Percentiles rank a stretch among this genome's conserved stretches.
Evolutionary conservation across 2,888 invertebrate species (phyloP).

Genomic region (Ctenicera cuprea): DNA sequence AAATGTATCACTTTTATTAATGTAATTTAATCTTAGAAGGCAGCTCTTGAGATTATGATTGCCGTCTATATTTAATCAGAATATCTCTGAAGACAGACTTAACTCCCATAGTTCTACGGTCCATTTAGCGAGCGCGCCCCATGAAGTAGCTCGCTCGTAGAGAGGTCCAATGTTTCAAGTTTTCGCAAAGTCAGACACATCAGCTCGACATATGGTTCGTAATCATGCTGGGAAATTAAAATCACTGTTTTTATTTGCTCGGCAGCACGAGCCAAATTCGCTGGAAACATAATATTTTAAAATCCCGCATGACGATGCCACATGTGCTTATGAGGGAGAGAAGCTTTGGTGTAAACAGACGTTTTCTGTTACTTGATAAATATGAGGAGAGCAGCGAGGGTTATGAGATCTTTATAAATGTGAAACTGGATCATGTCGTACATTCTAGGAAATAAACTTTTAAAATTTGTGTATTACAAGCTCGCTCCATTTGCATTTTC

Average conservation of each 20-base stretch:
- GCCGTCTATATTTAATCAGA: constrained; percentile 55
- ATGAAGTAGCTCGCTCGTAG: constrained; percentile 38
- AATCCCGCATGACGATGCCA: constrained; percentile 61
- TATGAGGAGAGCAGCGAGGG: neutral
- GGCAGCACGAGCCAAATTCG: constrained; percentile 67
- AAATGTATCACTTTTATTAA: constrained; percentile 56
- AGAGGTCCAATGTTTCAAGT: constrained; percentile 39
- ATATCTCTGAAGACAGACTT: constrained; percentile 48
- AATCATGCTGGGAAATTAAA: constrained; percentile 59
- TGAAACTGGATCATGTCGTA: constrained; percentile 5
- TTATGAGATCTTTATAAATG: constrained; percentile 10
- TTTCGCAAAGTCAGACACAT: constrained; percentile 38
- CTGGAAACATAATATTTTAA: constrained; percentile 68
- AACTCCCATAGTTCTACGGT: constrained; percentile 51
- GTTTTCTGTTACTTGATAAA: constrained; percentile 49
- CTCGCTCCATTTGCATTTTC: no score
- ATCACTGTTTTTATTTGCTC: constrained; percentile 66
- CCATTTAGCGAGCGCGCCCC: constrained; percentile 53
- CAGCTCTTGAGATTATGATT: constrained; percentile 55
- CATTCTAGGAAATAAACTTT: neutral
- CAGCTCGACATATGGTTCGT: constrained; percentile 47
- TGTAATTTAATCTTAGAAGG: constrained; percentile 54
- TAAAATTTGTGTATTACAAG: neutral
- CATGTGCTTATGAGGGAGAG: constrained; percentile 53
- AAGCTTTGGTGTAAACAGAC: constrained; percentile 47